A percentile compares a stretch with the other conserved stretches of the same genome.
These are phyloP conservation scores for Recurvirostra avosetta DNA, from an alignment of 2,113 vertebrate genomes.

Conservation along the genomic window DNA sequence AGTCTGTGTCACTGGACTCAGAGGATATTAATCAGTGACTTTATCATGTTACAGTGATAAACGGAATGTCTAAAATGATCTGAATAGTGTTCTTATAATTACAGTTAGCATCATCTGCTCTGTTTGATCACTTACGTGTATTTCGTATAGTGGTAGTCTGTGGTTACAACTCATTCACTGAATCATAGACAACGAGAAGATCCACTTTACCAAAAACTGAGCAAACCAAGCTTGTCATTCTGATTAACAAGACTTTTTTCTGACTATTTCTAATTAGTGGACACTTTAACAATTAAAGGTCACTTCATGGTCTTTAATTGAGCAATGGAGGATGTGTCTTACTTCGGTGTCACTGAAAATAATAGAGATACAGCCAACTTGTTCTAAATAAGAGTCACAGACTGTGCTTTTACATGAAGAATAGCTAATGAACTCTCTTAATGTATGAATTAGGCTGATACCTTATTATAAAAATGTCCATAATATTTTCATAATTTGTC, in stretches of 20 bases:
- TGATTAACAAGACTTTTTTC: neutral
- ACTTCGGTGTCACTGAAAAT: neutral
- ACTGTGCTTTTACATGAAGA: neutral
- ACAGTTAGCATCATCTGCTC: neutral
- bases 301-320: neutral
- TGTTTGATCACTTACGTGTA: neutral
- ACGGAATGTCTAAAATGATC: neutral
- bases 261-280: neutral
- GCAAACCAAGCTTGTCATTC: neutral
- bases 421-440: neutral
- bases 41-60: neutral
- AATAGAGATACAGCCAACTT: neutral
- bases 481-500: neutral
- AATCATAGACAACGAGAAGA: rapidly evolving
- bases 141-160: neutral
- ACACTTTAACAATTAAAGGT: neutral
- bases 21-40: neutral
- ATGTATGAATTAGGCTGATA: neutral
- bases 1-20: neutral
- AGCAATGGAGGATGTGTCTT: neutral
- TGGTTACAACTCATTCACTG: rapidly evolving
- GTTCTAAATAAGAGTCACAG: neutral
- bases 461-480: neutral
- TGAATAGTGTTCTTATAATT: neutral
- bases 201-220: neutral